Evolutionary conservation across 2,797 vertebrate genomes (phyloP), one percentile per base, ranked within the genome.

Genomic region (Diplodus puntazzo): DNA sequence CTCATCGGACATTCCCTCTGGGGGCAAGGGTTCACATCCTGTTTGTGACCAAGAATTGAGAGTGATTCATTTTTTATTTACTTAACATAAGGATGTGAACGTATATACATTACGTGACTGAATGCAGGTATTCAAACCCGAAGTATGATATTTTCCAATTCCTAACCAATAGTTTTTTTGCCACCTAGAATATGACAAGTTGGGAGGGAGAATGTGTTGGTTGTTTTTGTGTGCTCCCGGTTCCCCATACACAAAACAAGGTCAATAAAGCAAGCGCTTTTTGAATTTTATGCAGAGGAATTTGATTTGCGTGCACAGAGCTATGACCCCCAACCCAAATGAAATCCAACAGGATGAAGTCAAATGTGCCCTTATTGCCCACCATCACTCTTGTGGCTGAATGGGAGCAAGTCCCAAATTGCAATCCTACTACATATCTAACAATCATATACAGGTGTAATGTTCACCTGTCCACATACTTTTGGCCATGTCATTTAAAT

Each of bases 401-500:
- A 34, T 17, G 9, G 27, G n/a, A 69, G 20, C 20, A 34, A 21
- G 34, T 27, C 18, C 11, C 27, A 62, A 25, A 23, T 8, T 58
- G 45, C 42, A 52, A 3, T 14, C 11, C 39, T 23, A 11, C 18
- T 11, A 48, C 4, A 63, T 43, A 10, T 10, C 54, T 7, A 52
- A 13, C 1, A n/a, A 46, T 21, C 13, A 23, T 46, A 54, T 46
- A 25, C n/a, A 1, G 45, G 20, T 53, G n/a, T 60, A 55, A 42
- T 48, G n/a, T 48, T 45, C 42, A 42, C 8, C 4, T 79, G 50
- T 64, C 59, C 45, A 58, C 34, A 27, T 58, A 55, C 39, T 63
- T 73, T 67, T 34, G 59, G 8, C 34, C 60, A 34, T 16, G n/a
- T 25, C 20, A 53, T 69, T 63, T 49, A 52, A n/a, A 59, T 65